Percentiles rank a stretch among this genome's conserved stretches.
phyloP scores from a whole-genome alignment of 2,888 invertebrate genomes.

The Orthonevra nobilis region DNA sequence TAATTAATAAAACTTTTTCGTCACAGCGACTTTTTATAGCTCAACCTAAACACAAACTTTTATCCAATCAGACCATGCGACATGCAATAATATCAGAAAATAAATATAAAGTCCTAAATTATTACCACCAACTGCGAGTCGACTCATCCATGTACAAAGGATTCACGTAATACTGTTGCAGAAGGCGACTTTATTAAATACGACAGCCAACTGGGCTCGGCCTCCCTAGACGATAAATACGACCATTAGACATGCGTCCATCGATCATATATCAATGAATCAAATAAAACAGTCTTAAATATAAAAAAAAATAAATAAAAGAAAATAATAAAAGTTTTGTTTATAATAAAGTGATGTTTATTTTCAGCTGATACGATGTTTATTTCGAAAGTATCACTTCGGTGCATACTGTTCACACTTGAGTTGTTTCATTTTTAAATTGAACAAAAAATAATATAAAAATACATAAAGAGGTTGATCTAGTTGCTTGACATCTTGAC shows the following conservation, averaged over 20 bases:
- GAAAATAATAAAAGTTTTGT: no score
- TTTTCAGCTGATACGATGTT: slow-evolving; percentile 47
- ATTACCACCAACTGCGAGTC: slow-evolving; percentile 43
- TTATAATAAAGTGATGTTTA: slow-evolving; percentile 49
- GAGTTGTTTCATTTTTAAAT: slow-evolving; percentile 12
- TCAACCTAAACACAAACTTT: slow-evolving; percentile 9
- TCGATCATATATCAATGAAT: slow-evolving; percentile 52
- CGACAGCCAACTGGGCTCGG: no score
- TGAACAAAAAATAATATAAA: not conserved
- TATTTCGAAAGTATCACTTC: slow-evolving; percentile 34
- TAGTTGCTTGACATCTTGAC: slow-evolving; percentile 66
- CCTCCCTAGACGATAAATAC: slow-evolving; percentile 1
- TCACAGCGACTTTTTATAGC: not conserved
- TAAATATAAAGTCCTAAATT: slow-evolving; percentile 6
- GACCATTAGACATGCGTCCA: no score
- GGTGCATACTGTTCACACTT: slow-evolving; percentile 17
- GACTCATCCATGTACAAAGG: slow-evolving; percentile 7
- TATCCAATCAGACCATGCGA: slow-evolving; percentile 11
- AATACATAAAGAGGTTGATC: slow-evolving; percentile 40
- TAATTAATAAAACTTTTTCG: no score
- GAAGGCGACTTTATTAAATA: slow-evolving; percentile 8
- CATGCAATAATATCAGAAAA: slow-evolving; percentile 17
- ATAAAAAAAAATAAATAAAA: no score
- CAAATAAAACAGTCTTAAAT: slow-evolving; percentile 34
- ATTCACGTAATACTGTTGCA: slow-evolving; percentile 22